Base-by-base conservation (phyloP, 2,888 invertebrate species). In the Scelioninae gen. 1 region DNA sequence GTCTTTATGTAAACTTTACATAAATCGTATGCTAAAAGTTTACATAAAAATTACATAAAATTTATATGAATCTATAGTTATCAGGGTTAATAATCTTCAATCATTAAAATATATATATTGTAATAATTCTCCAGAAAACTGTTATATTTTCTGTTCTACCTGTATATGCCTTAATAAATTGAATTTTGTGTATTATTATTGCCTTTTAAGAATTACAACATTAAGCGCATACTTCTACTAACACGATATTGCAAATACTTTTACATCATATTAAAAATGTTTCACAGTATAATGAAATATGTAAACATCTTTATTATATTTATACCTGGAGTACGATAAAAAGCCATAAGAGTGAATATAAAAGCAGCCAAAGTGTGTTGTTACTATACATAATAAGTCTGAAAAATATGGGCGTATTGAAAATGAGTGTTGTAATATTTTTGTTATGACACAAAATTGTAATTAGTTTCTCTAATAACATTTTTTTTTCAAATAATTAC, bases 371-470 rank as follows among this genome's bases (percentile, higher is more conserved):
- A 79, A 78, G 65, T 72, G 72, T 66, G 72, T 38, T 58, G 79
- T 66, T 65, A 58, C 58, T 16, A 65, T 43, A 47, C 51, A 68
- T 29, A 80, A 80, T 68, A 74, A 55, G 45, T 72, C 66, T 53
- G 32, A n/a, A 55, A 58, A 71, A 74, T 60, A 74, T 47, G 60
- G 32, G 38, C 47, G 47, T 43, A 31, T 60, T 66, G 34, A 74
- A 68, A 66, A 74, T 80, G 66, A 80, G 74, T 68, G 68, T 62
- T 45, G 63, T 38, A 45, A 79, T 74, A 79, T 66, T 79, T 74
- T 79, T 60, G 56, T 62, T 38, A 29, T 45, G 45, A 51, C 71
- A 38, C n/a, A 8, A 51, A 40, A 3, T 31, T 23, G 15, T 3
- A 45, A 5, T 53, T 58, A 29, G 1, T 34, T 15, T 38, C 5